Conservation (phyloP, 1,140 invertebrate genomes). For the Bradysia coprophila region DNA sequence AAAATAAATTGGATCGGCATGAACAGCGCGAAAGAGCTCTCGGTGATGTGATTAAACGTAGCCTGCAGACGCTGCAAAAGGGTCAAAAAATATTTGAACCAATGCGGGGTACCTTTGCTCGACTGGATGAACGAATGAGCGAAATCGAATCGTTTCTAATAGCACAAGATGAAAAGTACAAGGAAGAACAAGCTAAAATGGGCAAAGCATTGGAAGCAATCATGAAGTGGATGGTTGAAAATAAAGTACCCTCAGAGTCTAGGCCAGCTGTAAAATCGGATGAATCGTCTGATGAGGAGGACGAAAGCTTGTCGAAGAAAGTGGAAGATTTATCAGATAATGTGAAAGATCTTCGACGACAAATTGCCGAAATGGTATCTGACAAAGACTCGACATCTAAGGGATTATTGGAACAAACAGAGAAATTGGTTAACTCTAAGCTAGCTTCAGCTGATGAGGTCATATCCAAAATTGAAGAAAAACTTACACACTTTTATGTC, state of each 20-base stretch:
- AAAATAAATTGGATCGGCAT: conserved; percentile 68
- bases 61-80: conserved; percentile 47
- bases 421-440: conserved; percentile 9
- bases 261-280: conserved; percentile 14
- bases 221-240: conserved; percentile 36
- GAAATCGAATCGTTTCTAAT: conserved; percentile 48
- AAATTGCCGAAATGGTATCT: conserved; percentile 23
- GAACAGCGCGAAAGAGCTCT: conserved; percentile 60
- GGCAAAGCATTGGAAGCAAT: conserved; percentile 42
- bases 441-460: conserved; percentile 12
- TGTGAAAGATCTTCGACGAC: conserved; percentile 30
- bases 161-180: conserved; percentile 25
- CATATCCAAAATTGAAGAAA: conserved; percentile 15
- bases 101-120: conserved; percentile 38
- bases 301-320: conserved; percentile 32
- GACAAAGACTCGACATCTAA: conserved; percentile 21
- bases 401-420: conserved; percentile 10
- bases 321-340: conserved; percentile 30
- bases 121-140: conserved; percentile 45
- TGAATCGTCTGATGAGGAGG: conserved; percentile 24
- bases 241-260: conserved; percentile 18
- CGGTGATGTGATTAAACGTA: conserved; percentile 60
- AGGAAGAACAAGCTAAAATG: conserved; percentile 41
- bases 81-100: conserved; percentile 46
- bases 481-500: conserved; percentile 10